These are phyloP conservation scores for Alsophila aescularia DNA, from an alignment of 2,888 invertebrate genomes.

Conservation along the genomic window DNA sequence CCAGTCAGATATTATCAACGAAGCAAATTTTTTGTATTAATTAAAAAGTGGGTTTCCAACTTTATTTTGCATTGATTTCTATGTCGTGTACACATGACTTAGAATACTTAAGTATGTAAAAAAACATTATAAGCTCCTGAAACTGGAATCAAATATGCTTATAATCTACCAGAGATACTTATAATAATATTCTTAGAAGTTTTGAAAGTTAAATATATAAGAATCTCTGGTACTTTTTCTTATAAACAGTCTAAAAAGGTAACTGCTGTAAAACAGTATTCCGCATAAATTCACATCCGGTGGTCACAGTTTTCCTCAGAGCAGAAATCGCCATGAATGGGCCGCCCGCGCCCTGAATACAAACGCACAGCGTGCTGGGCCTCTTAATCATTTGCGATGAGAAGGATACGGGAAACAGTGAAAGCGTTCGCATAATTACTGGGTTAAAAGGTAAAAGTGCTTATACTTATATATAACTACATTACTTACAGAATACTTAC, in stretches of 20 bases:
- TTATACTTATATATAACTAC: too few relatives aligned
- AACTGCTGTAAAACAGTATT: slow-evolving; percentile 4
- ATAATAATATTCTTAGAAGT: neutral
- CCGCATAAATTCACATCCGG: slow-evolving; percentile 27
- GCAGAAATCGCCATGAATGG: slow-evolving; percentile 14
- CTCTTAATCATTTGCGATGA: slow-evolving; percentile 12
- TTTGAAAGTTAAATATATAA: neutral
- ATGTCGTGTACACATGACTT: too few relatives aligned
- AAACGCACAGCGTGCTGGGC: slow-evolving; percentile 8
- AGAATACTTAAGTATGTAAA: too few relatives aligned
- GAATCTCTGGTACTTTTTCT: neutral
- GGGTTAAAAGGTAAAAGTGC: slow-evolving; percentile 16
- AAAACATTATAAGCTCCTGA: too few relatives aligned
- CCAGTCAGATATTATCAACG: neutral
- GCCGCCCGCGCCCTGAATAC: slow-evolving; percentile 10
- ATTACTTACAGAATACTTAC: too few relatives aligned
- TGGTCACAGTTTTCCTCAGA: slow-evolving; percentile 14
- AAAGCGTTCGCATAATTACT: slow-evolving; percentile 25
- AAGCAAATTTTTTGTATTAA: neutral
- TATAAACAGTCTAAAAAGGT: neutral
- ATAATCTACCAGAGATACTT: too few relatives aligned
- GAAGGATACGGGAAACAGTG: slow-evolving; percentile 19
- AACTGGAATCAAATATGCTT: too few relatives aligned
- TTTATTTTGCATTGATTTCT: too few relatives aligned
- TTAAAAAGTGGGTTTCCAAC: too few relatives aligned